Conservation (phyloP, 2,113 vertebrate genomes). For the Protobothrops flavoviridis region DNA sequence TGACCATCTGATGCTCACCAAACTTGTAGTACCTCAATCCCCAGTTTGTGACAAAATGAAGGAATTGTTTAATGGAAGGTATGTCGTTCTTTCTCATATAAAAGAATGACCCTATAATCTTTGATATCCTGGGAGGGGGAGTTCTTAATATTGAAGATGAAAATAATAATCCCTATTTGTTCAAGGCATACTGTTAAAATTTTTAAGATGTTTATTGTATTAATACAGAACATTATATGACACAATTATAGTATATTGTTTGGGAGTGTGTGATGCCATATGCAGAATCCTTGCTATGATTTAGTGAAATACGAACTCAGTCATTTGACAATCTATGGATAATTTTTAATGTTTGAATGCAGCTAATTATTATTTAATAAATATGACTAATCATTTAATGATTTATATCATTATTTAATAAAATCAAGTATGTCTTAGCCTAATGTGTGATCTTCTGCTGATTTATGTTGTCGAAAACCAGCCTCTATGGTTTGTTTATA, state of each 20-base stretch:
- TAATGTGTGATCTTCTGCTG: not conserved
- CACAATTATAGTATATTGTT: not conserved
- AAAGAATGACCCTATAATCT: not conserved
- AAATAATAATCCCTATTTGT: not conserved
- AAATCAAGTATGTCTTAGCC: not conserved
- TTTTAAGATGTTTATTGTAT: not conserved
- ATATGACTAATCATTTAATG: not conserved
- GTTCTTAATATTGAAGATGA: not conserved
- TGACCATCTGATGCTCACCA: not conserved
- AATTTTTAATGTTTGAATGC: not conserved
- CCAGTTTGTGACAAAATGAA: not conserved
- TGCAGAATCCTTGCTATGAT: not conserved
- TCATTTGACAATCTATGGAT: not conserved
- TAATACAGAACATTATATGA: not conserved
- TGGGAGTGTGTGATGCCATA: not conserved
- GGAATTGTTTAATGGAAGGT: not conserved
- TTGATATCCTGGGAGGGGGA: not conserved
- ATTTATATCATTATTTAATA: not conserved
- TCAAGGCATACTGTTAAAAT: not conserved
- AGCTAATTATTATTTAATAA: not conserved
- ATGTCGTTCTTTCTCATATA: not conserved
- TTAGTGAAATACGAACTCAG: not conserved
- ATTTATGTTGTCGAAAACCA: not conserved
- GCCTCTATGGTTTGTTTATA: not conserved
- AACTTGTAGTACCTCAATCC: not conserved